Percentiles rank a stretch among this genome's conserved stretches.
Evolutionary conservation across 2,888 invertebrate species (phyloP).

Genomic region (Eumerus sabulonum): DNA sequence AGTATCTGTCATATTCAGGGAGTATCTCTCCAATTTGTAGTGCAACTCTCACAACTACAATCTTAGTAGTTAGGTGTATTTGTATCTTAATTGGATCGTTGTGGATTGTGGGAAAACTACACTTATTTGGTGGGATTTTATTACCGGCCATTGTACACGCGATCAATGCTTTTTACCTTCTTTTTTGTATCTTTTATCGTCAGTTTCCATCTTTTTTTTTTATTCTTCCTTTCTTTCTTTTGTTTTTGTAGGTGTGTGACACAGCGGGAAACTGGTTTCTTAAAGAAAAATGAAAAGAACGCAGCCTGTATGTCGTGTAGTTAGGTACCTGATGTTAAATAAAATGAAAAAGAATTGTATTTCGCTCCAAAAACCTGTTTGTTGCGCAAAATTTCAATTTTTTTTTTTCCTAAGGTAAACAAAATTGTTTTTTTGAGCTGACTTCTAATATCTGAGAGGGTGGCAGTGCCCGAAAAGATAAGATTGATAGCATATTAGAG

Average conservation of each 20-base stretch:
- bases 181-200: slow-evolving; percentile 9
- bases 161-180: slow-evolving; percentile 2
- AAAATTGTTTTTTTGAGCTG: not conserved
- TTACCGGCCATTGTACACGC: not conserved
- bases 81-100: slow-evolving; percentile 6
- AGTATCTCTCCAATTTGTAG: not conserved
- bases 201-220: no score
- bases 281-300: slow-evolving; percentile 26
- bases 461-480: not conserved
- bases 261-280: slow-evolving; percentile 62
- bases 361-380: slow-evolving; percentile 38
- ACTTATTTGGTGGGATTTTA: not conserved
- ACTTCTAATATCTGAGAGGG: not conserved
- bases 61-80: no score
- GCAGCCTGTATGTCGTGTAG: slow-evolving; percentile 10
- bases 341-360: slow-evolving; percentile 21
- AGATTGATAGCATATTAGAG: not conserved
- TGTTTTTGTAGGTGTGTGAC: slow-evolving; percentile 55
- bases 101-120: slow-evolving; percentile 42
- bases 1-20: slow-evolving; percentile 8
- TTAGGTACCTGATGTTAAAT: no score
- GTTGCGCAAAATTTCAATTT: slow-evolving; percentile 35
- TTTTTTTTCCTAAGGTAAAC: slow-evolving; percentile 3
- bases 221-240: no score
- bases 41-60: not conserved